Base-by-base conservation (phyloP, 2,797 vertebrate species). In the Falco biarmicus region DNA sequence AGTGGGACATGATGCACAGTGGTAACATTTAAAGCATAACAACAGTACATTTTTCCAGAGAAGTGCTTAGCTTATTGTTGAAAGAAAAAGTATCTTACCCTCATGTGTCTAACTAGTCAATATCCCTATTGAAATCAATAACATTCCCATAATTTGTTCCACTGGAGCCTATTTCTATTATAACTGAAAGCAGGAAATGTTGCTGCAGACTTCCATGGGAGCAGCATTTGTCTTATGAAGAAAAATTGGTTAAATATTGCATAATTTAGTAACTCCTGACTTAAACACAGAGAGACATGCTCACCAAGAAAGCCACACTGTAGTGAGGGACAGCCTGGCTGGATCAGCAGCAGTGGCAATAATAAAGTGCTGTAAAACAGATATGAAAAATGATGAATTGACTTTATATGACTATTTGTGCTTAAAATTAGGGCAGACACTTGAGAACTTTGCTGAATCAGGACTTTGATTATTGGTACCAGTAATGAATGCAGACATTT, bases 401-500 rank as follows among this genome's bases (percentile, higher is more conserved):
- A 84, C 65, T 91, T 86, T 70, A 32, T 82, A 45, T 45, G 47
- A 90, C 43, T 90, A 73, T 89, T 94, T 91, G 87, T 57, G 63
- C 79, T 94, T 91, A 93, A 96, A 96, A 92, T 93, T 76, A 94
- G 87, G 94, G 51, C 89, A 97, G 65, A 63, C 74, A 76, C 73
- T 93, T 0, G 0, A 97, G 70, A 91, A 84, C 51, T 76, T 79
- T 91, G 95, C 95, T 95, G 91, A 97, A 88, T 96, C 92, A 82
- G 87, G 45, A 54, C 63, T 84, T 82, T 70, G 54, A 77, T 93
- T 93, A 92, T 87, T 11, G 10, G 77, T 53, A 81, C 17, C 80
- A 74, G 66, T 77, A 96, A 94, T 53, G 74, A 95, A 71, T 63
- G 79, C 76, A 97, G 89, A 89, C 63, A 88, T 73, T 93, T 84